Percentiles rank a stretch among this genome's conserved stretches.
phyloP scores from a whole-genome alignment of 2,888 invertebrate genomes.

The Minunthozetes semirufus region DNA sequence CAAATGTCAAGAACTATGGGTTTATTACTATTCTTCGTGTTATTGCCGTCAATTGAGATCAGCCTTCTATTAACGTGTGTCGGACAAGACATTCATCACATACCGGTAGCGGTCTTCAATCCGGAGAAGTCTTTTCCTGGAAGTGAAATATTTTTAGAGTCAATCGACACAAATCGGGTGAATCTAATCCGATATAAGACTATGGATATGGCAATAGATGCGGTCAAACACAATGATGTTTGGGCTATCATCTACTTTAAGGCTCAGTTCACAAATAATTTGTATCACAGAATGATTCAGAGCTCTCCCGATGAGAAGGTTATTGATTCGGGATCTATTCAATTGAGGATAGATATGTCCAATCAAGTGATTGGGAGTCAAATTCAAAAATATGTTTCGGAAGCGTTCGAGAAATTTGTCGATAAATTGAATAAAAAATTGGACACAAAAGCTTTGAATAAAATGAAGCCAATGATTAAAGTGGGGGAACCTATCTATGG shows the following conservation, averaged over 20 bases:
- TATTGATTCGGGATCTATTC: constrained; percentile 24
- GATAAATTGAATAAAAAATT: not conserved
- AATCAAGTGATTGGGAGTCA: constrained; percentile 36
- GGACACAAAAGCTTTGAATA: constrained; percentile 25
- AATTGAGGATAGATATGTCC: constrained; percentile 30
- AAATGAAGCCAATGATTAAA: constrained; percentile 32
- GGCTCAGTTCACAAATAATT: not conserved
- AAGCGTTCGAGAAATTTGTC: constrained; percentile 30
- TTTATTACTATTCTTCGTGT: constrained; percentile 31
- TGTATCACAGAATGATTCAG: not conserved
- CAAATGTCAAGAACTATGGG: constrained; percentile 25
- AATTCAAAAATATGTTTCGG: constrained; percentile 31
- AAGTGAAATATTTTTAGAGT: constrained; percentile 28
- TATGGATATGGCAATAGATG: constrained; percentile 19
- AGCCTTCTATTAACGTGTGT: constrained; percentile 32
- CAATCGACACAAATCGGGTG: constrained; percentile 4
- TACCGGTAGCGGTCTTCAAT: constrained; percentile 32
- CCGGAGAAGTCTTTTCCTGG: not conserved
- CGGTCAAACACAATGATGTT: constrained; percentile 27
- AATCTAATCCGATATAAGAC: not conserved
- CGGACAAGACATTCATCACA: constrained; percentile 32
- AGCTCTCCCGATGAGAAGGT: not conserved
- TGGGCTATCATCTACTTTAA: constrained; percentile 29
- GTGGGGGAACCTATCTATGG: constrained; percentile 34
- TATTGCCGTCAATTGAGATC: constrained; percentile 34